A percentile compares a stretch with the other conserved stretches of the same genome.
These are phyloP conservation scores for Choloepus didactylus DNA, from an alignment of 2,797 vertebrate species.

Conservation along the genomic window DNA sequence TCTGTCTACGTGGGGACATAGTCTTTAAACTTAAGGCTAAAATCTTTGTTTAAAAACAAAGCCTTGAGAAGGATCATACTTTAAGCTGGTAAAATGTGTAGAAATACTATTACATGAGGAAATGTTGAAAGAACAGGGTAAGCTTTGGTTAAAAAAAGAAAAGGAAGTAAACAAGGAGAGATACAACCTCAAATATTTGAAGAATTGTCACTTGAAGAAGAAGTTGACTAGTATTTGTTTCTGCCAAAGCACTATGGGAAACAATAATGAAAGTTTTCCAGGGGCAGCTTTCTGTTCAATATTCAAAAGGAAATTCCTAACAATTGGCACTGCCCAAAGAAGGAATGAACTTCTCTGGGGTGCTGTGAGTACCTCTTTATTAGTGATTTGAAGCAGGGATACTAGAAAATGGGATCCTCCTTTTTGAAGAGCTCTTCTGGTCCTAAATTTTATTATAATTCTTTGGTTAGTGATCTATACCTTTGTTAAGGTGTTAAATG, in stretches of 20 bases:
- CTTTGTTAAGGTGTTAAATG: neutral
- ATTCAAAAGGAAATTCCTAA: neutral
- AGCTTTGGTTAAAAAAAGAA: neutral
- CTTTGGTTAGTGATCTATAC: neutral
- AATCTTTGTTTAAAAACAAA: constrained; percentile 26
- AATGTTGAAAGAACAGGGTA: neutral
- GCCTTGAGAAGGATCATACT: neutral
- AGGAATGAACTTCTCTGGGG: neutral
- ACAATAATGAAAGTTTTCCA: neutral
- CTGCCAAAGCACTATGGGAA: neutral
- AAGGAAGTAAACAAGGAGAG: neutral
- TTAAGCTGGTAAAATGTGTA: constrained; percentile 17
- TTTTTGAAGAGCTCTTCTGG: neutral
- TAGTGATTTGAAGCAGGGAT: neutral
- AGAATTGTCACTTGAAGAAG: neutral
- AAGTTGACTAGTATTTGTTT: neutral
- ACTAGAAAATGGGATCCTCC: neutral
- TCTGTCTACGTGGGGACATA: neutral
- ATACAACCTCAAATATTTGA: constrained; percentile 22
- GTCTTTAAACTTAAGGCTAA: neutral
- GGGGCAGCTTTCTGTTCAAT: neutral
- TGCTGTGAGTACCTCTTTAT: neutral
- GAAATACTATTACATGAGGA: neutral
- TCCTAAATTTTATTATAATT: neutral
- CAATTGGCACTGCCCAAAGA: no score